Percentiles rank a stretch among this genome's conserved stretches.
These are phyloP conservation scores for Rhizomys pruinosus DNA, from an alignment of 2,113 vertebrate species.

Conservation along the genomic window DNA sequence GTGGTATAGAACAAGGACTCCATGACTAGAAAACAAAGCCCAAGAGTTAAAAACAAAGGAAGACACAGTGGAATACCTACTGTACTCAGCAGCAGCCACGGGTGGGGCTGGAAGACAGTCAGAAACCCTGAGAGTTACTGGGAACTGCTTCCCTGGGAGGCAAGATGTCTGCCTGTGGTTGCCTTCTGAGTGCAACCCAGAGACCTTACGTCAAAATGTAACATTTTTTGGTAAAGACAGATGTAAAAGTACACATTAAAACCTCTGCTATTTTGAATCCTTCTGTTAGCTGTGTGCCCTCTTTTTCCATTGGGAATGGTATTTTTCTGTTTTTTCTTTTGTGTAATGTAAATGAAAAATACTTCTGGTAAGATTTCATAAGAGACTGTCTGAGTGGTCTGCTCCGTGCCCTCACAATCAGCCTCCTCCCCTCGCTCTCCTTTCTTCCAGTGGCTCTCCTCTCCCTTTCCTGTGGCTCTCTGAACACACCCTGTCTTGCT, in stretches of 20 bases:
- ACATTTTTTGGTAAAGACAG: slow-evolving; percentile 49
- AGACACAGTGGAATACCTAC: background rate
- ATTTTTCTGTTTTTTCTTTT: slow-evolving; percentile 35
- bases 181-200: slow-evolving; percentile 45
- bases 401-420: rapidly evolving
- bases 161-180: slow-evolving; percentile 57
- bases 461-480: rapidly evolving
- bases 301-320: background rate
- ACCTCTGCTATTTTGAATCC: slow-evolving; percentile 34
- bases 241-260: slow-evolving; percentile 60
- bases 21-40: background rate
- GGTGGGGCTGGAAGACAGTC: background rate
- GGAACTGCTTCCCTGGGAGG: slow-evolving; percentile 13
- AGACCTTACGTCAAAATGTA: slow-evolving; percentile 7
- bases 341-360: slow-evolving; percentile 3
- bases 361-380: slow-evolving; percentile 2
- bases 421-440: background rate
- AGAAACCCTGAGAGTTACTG: slow-evolving; percentile 17
- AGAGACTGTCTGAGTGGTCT: slow-evolving; percentile 39
- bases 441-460: rapidly evolving
- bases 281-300: slow-evolving; percentile 22
- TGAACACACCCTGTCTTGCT: background rate
- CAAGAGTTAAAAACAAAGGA: background rate
- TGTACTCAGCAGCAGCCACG: background rate
- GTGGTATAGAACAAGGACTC: background rate